A percentile compares a stretch with the other conserved stretches of the same genome.
These are phyloP conservation scores for Erythrocercus mccallii DNA, from an alignment of 2,113 vertebrate species.

Conservation along the genomic window DNA sequence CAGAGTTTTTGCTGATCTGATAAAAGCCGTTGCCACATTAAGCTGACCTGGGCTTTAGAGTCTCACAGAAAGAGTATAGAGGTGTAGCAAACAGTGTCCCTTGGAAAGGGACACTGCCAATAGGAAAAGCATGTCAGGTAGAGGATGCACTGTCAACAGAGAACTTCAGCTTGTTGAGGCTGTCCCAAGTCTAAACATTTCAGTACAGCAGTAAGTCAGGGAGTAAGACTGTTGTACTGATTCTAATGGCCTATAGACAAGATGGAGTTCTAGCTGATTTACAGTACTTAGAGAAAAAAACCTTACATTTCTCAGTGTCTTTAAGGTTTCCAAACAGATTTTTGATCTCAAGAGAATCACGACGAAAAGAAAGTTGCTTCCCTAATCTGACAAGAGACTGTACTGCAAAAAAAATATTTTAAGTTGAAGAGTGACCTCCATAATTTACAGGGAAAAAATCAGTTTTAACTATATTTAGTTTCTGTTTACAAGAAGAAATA, in stretches of 20 bases:
- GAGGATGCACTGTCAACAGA: not conserved
- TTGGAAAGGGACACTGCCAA: not conserved
- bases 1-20: not conserved
- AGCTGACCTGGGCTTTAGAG: not conserved
- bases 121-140: not conserved
- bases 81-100: not conserved
- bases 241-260: not conserved
- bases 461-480: constrained; percentile 7
- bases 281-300: not conserved
- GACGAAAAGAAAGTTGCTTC: not conserved
- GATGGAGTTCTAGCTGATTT: not conserved
- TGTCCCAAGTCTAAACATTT: not conserved
- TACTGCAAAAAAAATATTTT: not conserved
- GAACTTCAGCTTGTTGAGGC: not conserved
- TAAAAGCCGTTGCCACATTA: not conserved
- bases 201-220: not conserved
- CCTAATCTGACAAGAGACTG: not conserved
- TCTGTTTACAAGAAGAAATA: constrained; percentile 24
- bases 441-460: not conserved
- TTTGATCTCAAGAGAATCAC: not conserved
- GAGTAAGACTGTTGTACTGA: not conserved
- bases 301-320: not conserved
- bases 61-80: not conserved
- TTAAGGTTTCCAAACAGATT: not conserved
- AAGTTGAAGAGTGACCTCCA: not conserved